Percentiles rank a stretch among this genome's conserved stretches.
These are phyloP conservation scores for Columba livia DNA, from an alignment of 2,113 vertebrate genomes.

Conservation along the genomic window DNA sequence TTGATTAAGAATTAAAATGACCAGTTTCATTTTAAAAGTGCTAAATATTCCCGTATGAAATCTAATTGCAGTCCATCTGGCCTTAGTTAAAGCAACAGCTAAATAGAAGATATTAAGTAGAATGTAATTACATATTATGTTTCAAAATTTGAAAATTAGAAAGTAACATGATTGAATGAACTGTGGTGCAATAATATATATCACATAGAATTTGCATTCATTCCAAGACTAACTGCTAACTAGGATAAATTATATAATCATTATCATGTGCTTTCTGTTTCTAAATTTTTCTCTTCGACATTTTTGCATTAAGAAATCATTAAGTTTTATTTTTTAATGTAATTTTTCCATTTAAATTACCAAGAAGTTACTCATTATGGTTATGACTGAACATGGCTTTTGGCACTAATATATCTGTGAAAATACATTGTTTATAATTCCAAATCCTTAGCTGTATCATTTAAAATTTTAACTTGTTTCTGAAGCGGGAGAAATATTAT, in stretches of 20 bases:
- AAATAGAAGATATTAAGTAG: slow-evolving; percentile 26
- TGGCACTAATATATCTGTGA: background rate
- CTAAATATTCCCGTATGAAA: slow-evolving; percentile 10
- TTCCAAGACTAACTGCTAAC: slow-evolving; percentile 16
- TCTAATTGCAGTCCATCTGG: slow-evolving; percentile 21
- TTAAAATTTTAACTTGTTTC: background rate
- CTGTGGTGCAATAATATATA: background rate
- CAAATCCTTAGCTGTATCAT: background rate
- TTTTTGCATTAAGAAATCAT: slow-evolving; percentile 22
- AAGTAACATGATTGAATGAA: slow-evolving; percentile 8
- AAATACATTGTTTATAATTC: slow-evolving; percentile 13
- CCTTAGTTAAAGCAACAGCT: background rate
- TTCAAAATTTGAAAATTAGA: slow-evolving; percentile 32
- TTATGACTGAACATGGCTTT: slow-evolving; percentile 7
- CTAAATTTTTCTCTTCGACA: slow-evolving; percentile 10
- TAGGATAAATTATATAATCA: slow-evolving; percentile 22
- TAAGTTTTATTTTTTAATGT: background rate
- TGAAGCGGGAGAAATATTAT: background rate
- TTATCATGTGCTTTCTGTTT: background rate
- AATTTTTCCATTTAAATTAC: slow-evolving; percentile 24
- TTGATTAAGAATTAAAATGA: slow-evolving; percentile 9
- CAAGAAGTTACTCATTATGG: background rate
- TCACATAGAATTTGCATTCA: background rate
- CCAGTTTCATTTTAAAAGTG: background rate
- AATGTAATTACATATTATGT: background rate